Evolutionary conservation across 1,140 invertebrate genomes (phyloP), one percentile per base, ranked within the genome.

Genomic region (Ceratitis capitata): DNA sequence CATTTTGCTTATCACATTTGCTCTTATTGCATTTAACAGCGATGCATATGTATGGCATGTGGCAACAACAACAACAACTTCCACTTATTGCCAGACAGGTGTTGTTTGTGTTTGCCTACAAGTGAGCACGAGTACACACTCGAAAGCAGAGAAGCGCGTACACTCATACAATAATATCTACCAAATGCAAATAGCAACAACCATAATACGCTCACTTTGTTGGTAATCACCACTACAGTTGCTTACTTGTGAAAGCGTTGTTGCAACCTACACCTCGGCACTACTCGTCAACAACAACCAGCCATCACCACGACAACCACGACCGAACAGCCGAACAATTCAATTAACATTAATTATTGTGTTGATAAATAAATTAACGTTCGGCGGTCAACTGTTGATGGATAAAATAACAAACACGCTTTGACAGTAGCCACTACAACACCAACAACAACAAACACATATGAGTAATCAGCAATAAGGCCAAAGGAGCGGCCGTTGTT

Each of bases 281-380:
- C 3, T 10, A n/a, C 51, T 23, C n/a, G 2, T 6, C 51, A 23
- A 14, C 51, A 56, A n/a, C 51, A 6, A 9, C 51, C 51, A n/a
- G 32, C 3, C 29, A 35, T 0, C 14, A 3, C 26, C 32, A 19
- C 51, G 51, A 6, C 61, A 45, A 45, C 10, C 4, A 49, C 82
- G 29, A 42, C 26, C 82, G 3, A n/a, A 7, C 12, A 32, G 61
- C 16, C 49, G 49, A 26, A 84, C 51, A 26, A 84, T 56, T 84
- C 83, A 84, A 84, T 84, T 84, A 58, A 84, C 83, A 84, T 84
- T 58, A 84, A 84, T 84, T 84, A 84, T 84, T 82, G 83, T 53
- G 53, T 84, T 84, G 49, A 84, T 84, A 84, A 84, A 84, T 56
- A 51, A 84, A 84, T 84, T 84, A 84, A 84, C 83, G 51, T 58